Percentiles rank a stretch among this genome's conserved stretches.
phyloP scores from a whole-genome alignment of 37 sponge, comb jelly and placozoan genomes.

The Amphimedon queenslandica region DNA sequence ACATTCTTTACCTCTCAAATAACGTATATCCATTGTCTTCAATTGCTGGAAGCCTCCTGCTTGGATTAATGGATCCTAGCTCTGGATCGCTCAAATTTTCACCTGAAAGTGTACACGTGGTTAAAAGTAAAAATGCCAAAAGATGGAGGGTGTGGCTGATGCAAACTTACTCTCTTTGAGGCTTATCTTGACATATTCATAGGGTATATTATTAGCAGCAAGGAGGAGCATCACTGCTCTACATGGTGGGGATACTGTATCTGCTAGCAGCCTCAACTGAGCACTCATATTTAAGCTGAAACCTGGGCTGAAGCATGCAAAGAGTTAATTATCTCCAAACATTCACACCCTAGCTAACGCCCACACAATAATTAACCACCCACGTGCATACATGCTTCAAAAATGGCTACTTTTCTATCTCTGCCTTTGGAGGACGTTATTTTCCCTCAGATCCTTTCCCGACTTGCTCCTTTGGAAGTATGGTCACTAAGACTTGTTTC shows the following conservation, averaged over 20 bases:
- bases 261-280: conserved; percentile 39
- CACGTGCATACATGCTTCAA: not conserved
- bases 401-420: not conserved
- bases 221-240: conserved; percentile 63
- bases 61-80: conserved; percentile 23
- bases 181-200: conserved; percentile 27
- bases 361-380: not conserved
- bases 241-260: conserved; percentile 57
- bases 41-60: conserved; percentile 31
- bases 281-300: conserved; percentile 46
- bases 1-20: conserved; percentile 44
- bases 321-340: too few relatives aligned
- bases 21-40: conserved; percentile 48
- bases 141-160: not conserved
- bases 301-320: too few relatives aligned
- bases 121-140: too few relatives aligned
- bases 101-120: conserved; percentile 9
- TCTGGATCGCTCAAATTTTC: conserved; percentile 29
- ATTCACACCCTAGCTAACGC: too few relatives aligned
- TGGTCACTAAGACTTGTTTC: conserved; percentile 26
- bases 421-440: conserved; percentile 31
- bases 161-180: conserved; percentile 38
- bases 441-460: conserved; percentile 21
- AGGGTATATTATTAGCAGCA: conserved; percentile 51
- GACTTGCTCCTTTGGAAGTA: conserved; percentile 9